Percentiles rank a stretch among this genome's conserved stretches.
phyloP scores from a whole-genome alignment of 2,888 invertebrate genomes.

The Hypomecis punctinalis region DNA sequence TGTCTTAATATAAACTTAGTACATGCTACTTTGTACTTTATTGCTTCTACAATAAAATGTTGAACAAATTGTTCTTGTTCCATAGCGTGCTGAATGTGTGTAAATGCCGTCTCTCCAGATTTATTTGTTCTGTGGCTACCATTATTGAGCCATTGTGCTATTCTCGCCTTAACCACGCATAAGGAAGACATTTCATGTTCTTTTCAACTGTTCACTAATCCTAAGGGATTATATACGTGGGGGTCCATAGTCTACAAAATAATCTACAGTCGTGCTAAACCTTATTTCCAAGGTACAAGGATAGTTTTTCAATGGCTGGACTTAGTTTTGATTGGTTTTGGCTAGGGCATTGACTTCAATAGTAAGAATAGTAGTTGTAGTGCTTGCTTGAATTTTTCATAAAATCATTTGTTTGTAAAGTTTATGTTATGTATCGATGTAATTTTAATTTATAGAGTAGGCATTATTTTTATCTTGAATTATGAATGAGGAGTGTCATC shows the following conservation, averaged over 20 bases:
- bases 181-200: conserved; percentile 39
- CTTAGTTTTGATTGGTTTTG: conserved; percentile 15
- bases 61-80: no score
- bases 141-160: conserved; percentile 24
- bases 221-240: conserved; percentile 57
- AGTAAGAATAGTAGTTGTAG: conserved; percentile 19
- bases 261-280: conserved; percentile 33
- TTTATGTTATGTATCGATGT: no score
- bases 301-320: conserved; percentile 4
- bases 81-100: no score
- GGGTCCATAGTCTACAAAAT: conserved; percentile 40
- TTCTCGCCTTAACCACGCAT: conserved; percentile 34
- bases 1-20: no score
- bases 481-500: no score
- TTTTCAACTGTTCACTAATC: conserved; percentile 52
- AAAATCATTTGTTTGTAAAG: conserved; percentile 1
- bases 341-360: conserved; percentile 32
- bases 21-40: no score
- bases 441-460: no score
- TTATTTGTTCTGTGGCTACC: no score
- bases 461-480: no score
- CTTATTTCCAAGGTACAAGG: conserved; percentile 17
- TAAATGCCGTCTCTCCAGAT: no score
- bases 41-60: no score
- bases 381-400: not conserved